Base-by-base conservation (phyloP, 2,797 vertebrate species). In the Acanthurus lineatus region DNA sequence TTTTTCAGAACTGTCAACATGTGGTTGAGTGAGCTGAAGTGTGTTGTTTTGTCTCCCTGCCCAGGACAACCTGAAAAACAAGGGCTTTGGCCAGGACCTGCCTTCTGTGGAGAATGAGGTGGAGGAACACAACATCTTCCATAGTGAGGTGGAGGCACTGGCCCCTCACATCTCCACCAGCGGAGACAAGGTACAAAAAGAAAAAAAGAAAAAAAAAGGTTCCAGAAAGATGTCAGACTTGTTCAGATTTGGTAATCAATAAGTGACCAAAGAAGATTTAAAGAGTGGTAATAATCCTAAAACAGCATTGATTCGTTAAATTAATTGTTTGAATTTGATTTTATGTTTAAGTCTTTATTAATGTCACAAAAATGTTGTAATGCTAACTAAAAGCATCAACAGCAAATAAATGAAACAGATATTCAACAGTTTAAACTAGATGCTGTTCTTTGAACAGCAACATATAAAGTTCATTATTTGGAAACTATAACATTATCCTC, bases 101-200 rank as follows among this genome's bases (percentile, higher is more conserved):
- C 97, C 96, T 0, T 92, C 96, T 19, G 95, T 99, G 76, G 98
- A 98, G 82, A 96, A 95, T 16, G 97, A 99, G 70, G 95, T 99
- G 66, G 97, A 97, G 69, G 96, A 98, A 25, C 98, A 99, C 94
- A 99, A 97, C 89, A 97, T 99, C 91, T 98, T 98, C 87, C 97
- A 98, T 88, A 99, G 98, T 0, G 98, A 99, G 89, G 97, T 99
- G 88, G 97, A 98, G 93, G 97, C 97, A 68, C 94, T 99, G 3
- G 97, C 97, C 69, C 96, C 97, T 0, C 97, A 97, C 79, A 91
- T 99, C 65, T 80, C 91, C 77, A 89, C 95, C 69, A 89, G 94
- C 0, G 91, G 90, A 9, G 95, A 94, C 91, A 96, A 97, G 97
- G 97, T 97, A 84, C 54, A 47, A 32, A 8, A 25, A 54, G 2